Conservation (phyloP, 2,888 invertebrate species). For the Caenorhabditis plicata region DNA sequence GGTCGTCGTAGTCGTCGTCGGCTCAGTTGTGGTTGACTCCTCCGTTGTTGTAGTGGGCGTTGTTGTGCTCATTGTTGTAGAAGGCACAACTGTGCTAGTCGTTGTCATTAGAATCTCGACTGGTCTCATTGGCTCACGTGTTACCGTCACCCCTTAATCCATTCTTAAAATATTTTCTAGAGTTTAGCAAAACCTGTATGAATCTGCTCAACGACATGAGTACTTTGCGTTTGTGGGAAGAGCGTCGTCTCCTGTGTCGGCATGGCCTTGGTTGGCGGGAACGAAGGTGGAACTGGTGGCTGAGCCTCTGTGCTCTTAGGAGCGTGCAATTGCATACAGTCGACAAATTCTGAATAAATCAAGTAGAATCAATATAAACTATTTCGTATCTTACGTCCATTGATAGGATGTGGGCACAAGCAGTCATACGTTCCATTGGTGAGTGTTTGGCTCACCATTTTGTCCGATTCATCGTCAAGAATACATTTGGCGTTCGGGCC, state of each 20-base stretch:
- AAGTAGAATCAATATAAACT: too few species aligned
- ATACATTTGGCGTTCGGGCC: constrained; percentile 53
- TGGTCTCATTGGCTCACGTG: constrained; percentile 27
- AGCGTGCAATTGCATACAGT: constrained; percentile 45
- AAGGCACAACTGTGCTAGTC: too few species aligned
- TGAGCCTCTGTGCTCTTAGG: constrained; percentile 26
- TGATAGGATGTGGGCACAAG: constrained; percentile 44
- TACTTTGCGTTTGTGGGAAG: not conserved
- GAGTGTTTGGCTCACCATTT: constrained; percentile 24
- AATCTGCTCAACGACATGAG: not conserved
- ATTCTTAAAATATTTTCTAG: constrained; percentile 5
- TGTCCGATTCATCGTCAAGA: constrained; percentile 45
- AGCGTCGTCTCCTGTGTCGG: not conserved
- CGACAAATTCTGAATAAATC: constrained; percentile 36
- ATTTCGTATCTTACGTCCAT: constrained; percentile 44
- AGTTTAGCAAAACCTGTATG: not conserved
- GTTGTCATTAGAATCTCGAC: constrained; percentile 3
- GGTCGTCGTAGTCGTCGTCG: too few species aligned
- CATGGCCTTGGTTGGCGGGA: constrained; percentile 6
- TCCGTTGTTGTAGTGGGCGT: too few species aligned
- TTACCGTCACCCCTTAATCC: constrained; percentile 35
- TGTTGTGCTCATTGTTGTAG: too few species aligned
- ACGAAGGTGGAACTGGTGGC: constrained; percentile 23
- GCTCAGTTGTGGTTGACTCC: too few species aligned
- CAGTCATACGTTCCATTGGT: constrained; percentile 49